Evolutionary conservation across 2,888 invertebrate genomes (phyloP).

Genomic region (Drosophila infuscata): DNA sequence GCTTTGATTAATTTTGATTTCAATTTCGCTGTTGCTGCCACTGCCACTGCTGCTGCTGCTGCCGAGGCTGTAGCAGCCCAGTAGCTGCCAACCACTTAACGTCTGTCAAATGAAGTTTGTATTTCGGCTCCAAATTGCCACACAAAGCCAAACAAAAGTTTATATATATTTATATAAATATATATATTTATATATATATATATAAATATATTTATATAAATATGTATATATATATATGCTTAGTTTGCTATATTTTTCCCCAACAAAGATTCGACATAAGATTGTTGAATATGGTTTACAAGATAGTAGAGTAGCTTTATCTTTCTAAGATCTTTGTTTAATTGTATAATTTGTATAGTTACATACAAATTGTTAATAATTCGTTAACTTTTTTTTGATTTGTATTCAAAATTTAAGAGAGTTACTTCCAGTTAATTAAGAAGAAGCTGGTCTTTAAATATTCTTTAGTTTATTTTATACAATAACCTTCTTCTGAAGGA

Average conservation of each 20-base stretch:
- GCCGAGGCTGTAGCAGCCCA: conserved; percentile 27
- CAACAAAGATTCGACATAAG: background rate
- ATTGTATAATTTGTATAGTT: background rate
- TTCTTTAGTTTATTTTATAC: too few relatives aligned
- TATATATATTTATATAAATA: background rate
- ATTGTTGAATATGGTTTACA: background rate
- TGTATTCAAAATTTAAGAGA: background rate
- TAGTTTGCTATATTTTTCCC: background rate
- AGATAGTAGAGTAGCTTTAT: background rate
- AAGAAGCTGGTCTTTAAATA: background rate
- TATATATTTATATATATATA: background rate
- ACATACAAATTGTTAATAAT: background rate
- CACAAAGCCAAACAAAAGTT: background rate
- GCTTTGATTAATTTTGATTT: conserved; percentile 77
- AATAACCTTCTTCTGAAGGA: too few relatives aligned
- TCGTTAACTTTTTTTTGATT: background rate
- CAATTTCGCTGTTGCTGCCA: conserved; percentile 60
- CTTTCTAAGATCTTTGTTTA: background rate
- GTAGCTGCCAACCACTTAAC: conserved; percentile 59
- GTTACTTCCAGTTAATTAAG: background rate
- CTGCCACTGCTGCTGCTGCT: conserved; percentile 24
- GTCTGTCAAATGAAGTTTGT: conserved; percentile 66
- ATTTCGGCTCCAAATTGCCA: conserved; percentile 26
- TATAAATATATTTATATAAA: too few relatives aligned
- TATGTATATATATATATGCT: background rate